A percentile compares a stretch with the other conserved stretches of the same genome.
Conservation (phyloP, 2,888 invertebrate species). For the Argyra leucocephala region DNA sequence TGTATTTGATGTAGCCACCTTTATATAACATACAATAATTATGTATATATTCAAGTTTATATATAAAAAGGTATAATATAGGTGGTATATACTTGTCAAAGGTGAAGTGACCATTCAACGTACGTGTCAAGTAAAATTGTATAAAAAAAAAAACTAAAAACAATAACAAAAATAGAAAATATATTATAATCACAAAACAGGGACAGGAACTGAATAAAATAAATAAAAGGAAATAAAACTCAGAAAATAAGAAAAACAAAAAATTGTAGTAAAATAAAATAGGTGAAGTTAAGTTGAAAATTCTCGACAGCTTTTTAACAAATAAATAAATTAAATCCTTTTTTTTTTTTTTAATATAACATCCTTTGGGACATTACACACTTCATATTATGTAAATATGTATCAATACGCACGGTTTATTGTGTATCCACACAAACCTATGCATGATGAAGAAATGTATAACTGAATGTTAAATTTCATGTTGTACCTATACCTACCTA, state of each 20-base stretch:
- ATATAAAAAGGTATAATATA: no score
- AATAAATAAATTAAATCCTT: not conserved
- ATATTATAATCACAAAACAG: not conserved
- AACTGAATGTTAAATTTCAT: no score
- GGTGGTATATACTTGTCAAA: not conserved
- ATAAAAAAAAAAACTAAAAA: not conserved
- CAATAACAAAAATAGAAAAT: not conserved
- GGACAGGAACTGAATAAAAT: not conserved
- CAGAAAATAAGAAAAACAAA: not conserved
- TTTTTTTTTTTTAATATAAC: not conserved
- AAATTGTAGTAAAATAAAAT: not conserved
- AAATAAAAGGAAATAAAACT: not conserved
- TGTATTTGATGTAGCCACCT: no score
- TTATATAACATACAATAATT: no score
- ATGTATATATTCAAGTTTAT: no score
- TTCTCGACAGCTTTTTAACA: slow-evolving; percentile 1
- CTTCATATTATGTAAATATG: no score
- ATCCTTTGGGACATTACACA: not conserved
- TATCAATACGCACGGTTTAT: no score
- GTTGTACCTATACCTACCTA: no score
- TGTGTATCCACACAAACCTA: no score
- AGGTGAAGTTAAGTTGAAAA: slow-evolving; percentile 4
- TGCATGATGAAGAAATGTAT: no score
- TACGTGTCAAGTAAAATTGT: not conserved
- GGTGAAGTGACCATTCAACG: slow-evolving; percentile 6